A percentile compares a stretch with the other conserved stretches of the same genome.
Conservation (phyloP, 2,113 vertebrate species). For the Leuciscus idus region DNA sequence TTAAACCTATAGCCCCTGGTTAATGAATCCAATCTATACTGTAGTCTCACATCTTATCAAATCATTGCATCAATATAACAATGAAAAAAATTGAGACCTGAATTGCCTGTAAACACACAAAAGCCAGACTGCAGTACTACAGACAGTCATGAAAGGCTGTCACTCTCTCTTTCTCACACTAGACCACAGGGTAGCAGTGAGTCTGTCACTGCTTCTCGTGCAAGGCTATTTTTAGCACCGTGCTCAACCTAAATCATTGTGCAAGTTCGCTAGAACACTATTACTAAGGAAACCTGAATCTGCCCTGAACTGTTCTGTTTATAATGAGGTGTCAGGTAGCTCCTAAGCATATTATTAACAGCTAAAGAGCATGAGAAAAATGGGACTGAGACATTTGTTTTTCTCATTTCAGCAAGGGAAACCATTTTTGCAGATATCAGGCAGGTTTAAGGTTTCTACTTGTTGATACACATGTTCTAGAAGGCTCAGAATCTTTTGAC, state of each 20-base stretch:
- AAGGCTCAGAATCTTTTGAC: background rate
- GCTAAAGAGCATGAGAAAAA: background rate
- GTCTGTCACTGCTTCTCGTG: constrained; percentile 57
- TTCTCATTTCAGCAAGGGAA: background rate
- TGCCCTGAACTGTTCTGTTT: background rate
- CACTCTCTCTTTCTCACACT: constrained; percentile 45
- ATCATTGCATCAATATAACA: background rate
- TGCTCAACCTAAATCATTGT: constrained; percentile 58
- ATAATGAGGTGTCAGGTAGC: constrained; percentile 17
- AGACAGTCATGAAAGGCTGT: constrained; percentile 43
- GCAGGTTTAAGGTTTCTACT: background rate
- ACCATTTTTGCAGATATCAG: background rate
- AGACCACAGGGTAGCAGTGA: constrained; percentile 47
- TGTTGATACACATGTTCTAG: background rate
- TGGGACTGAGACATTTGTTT: background rate
- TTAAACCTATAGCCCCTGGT: background rate
- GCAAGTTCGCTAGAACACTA: constrained; percentile 63
- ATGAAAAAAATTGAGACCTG: background rate
- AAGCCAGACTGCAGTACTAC: constrained; percentile 35
- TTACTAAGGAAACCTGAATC: constrained; percentile 61
- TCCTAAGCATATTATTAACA: background rate
- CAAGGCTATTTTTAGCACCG: constrained; percentile 71
- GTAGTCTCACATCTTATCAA: background rate
- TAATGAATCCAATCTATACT: background rate
- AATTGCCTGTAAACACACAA: constrained; percentile 16